Evolutionary conservation across 2,888 invertebrate genomes (phyloP).

Genomic region (Caenorhabditis virilis): DNA sequence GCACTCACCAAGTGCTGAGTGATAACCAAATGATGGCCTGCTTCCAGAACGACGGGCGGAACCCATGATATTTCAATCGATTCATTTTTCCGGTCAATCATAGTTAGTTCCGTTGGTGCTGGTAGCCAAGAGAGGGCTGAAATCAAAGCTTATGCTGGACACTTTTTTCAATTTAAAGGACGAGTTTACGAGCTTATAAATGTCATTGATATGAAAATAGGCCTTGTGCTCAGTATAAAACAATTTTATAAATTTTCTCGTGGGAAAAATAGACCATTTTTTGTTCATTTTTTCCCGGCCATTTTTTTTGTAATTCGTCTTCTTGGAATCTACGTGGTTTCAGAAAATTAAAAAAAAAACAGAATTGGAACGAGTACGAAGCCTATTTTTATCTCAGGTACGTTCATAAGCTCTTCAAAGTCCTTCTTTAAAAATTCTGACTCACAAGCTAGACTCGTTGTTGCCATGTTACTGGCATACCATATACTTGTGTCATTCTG

Average conservation of each 20-base stretch:
- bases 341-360: background rate
- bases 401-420: no score
- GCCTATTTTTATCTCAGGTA: no score
- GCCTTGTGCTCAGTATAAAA: no score
- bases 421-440: conserved; percentile 4
- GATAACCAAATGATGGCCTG: conserved; percentile 46
- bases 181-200: no score
- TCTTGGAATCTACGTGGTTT: background rate
- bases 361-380: no score
- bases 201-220: no score
- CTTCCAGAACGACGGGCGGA: conserved; percentile 43
- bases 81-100: conserved; percentile 43
- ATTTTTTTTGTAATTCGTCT: background rate
- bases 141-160: no score
- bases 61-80: conserved; percentile 52
- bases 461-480: conserved; percentile 52
- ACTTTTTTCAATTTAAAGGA: no score
- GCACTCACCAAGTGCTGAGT: conserved; percentile 51
- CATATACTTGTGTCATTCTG: conserved; percentile 46
- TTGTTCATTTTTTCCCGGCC: background rate
- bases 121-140: conserved; percentile 54
- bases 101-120: conserved; percentile 48
- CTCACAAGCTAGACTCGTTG: conserved; percentile 52
- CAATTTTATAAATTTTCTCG: no score
- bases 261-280: no score